Evolutionary conservation across 2,113 vertebrate genomes (phyloP).

Genomic region (Vulpes ferrilata): DNA sequence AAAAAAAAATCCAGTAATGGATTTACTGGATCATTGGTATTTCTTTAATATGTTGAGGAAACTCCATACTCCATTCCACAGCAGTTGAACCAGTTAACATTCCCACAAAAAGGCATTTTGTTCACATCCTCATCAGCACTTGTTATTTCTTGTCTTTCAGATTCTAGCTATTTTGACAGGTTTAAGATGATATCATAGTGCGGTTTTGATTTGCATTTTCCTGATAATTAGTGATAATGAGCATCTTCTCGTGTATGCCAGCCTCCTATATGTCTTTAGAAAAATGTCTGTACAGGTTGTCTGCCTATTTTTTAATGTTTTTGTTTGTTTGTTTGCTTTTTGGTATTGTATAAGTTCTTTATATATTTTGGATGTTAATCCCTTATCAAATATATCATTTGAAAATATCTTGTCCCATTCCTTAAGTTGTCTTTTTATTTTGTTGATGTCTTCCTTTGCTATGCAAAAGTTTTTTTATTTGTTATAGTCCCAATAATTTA

Average conservation of each 20-base stretch:
- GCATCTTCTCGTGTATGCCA: neutral
- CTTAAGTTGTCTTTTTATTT: neutral
- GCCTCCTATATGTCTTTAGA: neutral
- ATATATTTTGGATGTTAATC: neutral
- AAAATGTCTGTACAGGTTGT: neutral
- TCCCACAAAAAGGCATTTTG: neutral
- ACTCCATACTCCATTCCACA: neutral
- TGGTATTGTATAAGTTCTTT: neutral
- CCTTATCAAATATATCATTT: neutral
- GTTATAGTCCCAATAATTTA: neutral
- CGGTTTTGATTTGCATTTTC: neutral
- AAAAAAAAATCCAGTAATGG: neutral
- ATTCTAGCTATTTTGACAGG: neutral
- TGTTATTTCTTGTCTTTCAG: neutral
- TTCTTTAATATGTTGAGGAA: neutral
- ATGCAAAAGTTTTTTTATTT: neutral
- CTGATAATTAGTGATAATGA: neutral
- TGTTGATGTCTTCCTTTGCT: neutral
- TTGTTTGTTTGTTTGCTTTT: neutral
- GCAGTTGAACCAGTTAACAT: neutral
- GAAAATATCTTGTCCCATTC: neutral
- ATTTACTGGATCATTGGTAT: neutral
- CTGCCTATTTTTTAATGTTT: neutral
- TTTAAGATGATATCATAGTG: neutral
- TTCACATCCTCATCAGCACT: neutral